Evolutionary conservation across 2,888 invertebrate genomes (phyloP).

Genomic region (Drosophila pseudotalamancana): DNA sequence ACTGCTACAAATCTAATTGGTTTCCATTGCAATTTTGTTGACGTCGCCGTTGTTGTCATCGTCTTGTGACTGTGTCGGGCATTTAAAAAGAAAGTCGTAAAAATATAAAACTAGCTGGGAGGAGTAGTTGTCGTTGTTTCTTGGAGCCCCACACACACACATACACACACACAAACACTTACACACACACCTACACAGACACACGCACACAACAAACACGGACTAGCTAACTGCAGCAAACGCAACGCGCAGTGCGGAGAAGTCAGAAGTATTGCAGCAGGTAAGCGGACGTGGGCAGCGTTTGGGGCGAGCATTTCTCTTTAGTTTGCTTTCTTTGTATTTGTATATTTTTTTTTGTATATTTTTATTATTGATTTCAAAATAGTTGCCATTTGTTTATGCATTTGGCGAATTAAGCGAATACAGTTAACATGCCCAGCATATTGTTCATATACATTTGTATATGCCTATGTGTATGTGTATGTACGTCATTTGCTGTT

Average conservation of each 20-base stretch:
- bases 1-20: conserved; percentile 13
- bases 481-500: conserved; percentile 21
- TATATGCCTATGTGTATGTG: conserved; percentile 5
- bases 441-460: conserved; percentile 40
- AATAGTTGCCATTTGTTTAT: conserved; percentile 37
- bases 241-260: conserved; percentile 45
- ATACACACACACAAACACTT: conserved; percentile 5
- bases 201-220: conserved; percentile 30
- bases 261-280: conserved; percentile 55
- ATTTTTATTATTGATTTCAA: conserved; percentile 41
- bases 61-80: conserved; percentile 74
- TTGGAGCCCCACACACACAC: conserved; percentile 29
- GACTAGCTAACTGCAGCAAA: conserved; percentile 44
- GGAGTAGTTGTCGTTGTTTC: conserved; percentile 62
- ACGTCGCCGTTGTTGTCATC: conserved; percentile 63
- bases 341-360: conserved; percentile 21
- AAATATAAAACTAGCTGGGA: conserved; percentile 68
- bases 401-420: conserved; percentile 36
- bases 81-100: conserved; percentile 71
- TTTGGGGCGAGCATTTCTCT: conserved; percentile 51
- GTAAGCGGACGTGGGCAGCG: conserved; percentile 60
- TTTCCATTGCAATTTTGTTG: conserved; percentile 52
- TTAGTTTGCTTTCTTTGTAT: conserved; percentile 41
- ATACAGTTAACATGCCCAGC: conserved; percentile 30
- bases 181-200: conserved; percentile 5